Conservation (phyloP, 2,797 vertebrate species). For the Alfaro cultratus region DNA sequence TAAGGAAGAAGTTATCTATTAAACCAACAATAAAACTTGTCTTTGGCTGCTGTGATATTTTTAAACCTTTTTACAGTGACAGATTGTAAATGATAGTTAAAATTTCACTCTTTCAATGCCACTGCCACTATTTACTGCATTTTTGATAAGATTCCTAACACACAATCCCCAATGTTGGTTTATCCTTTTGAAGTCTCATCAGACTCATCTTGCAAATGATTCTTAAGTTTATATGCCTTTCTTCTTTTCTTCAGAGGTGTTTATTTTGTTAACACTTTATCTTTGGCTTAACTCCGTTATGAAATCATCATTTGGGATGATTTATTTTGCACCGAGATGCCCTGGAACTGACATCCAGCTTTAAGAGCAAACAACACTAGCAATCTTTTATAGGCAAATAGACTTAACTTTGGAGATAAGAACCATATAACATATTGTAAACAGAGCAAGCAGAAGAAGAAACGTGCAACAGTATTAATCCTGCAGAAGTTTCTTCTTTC, state of each 20-base stretch:
- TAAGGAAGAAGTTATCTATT: neutral
- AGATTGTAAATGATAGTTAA: neutral
- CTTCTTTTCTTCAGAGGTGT: neutral
- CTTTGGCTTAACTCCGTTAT: neutral
- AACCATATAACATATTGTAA: slow-evolving; percentile 17
- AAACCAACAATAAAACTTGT: neutral
- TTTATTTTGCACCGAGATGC: slow-evolving; percentile 10
- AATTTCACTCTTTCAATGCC: neutral
- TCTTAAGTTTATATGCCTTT: neutral
- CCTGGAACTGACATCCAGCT: slow-evolving; percentile 7
- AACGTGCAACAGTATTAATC: slow-evolving; percentile 5
- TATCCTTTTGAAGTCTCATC: neutral
- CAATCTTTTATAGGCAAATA: neutral
- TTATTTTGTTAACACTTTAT: neutral
- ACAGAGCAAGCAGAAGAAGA: slow-evolving; percentile 15
- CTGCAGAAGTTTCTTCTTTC: neutral
- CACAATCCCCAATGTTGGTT: neutral
- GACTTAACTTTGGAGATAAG: slow-evolving; percentile 17
- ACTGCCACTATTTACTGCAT: neutral
- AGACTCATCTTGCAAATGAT: neutral
- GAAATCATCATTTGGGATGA: neutral
- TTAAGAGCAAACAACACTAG: slow-evolving; percentile 11
- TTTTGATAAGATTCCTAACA: neutral
- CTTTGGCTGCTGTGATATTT: neutral
- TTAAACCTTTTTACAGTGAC: neutral